Evolutionary conservation across 2,888 invertebrate genomes (phyloP), one percentile per base, ranked within the genome.

Genomic region (Xylocampa areola): DNA sequence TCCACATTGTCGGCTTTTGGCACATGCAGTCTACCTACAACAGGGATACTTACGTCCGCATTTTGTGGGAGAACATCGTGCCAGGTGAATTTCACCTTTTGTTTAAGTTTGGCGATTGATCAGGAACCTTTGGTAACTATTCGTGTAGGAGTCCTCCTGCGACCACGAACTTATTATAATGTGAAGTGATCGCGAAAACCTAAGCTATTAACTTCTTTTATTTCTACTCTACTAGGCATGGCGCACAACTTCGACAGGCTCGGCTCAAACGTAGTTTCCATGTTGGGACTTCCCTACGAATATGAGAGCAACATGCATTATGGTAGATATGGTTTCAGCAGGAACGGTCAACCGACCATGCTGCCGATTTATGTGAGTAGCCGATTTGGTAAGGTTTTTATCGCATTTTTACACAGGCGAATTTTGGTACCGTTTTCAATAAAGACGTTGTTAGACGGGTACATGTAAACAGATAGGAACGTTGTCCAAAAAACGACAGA

Each of bases 271-370:
- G 79, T 90, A 0, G 94, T 96, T 1, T 92, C 94, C 17, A 95
- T 95, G 77, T 94, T 95, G 71, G 94, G 94, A 0, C 87, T 95
- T 14, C 87, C 89, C 0, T 96, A 96, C 68, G 96, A 96, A 81
- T 96, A 96, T 67, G 91, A 90, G 13, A 96, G 96, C 79, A 92
- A 95, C 32, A 95, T 96, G 95, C 96, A 96, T 79, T 96, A 96
- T 76, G 94, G 94, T 37, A 87, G 92, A 5, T 87, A 90, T 37
- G 96, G 95, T 0, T 96, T 96, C 81, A 94, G 95, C 6, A 94
- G 84, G 71, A 95, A 96, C 79, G 95, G 95, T 2, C 84, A 93
- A 63, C 84, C 91, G 1, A 96, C 96, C 1, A 95, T 96, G 50
- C 88, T 94, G n/a, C 94, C 96, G 2, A 59, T 76, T 14, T 51